A percentile compares a stretch with the other conserved stretches of the same genome.
Evolutionary conservation across 2,113 vertebrate species (phyloP).

Genomic region (Gymnobelideus leadbeateri): DNA sequence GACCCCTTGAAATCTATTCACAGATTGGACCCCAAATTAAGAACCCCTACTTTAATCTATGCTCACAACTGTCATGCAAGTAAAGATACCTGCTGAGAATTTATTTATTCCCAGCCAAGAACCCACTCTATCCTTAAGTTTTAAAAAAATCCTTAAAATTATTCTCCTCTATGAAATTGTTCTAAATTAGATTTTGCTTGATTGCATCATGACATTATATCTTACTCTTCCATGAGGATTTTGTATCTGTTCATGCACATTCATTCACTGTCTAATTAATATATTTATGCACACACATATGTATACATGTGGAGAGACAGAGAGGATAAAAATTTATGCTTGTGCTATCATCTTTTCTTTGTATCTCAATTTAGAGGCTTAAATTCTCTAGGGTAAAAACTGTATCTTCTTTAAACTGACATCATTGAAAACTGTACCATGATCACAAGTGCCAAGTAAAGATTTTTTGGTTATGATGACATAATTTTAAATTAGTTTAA

Average conservation of each 20-base stretch:
- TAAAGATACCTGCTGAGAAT: neutral
- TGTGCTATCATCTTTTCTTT: constrained; percentile 29
- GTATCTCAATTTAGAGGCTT: constrained; percentile 44
- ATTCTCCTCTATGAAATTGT: neutral
- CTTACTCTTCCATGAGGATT: constrained; percentile 24
- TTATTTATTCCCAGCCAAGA: neutral
- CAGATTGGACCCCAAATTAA: neutral
- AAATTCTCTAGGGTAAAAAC: constrained; percentile 42
- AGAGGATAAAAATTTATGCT: constrained; percentile 8
- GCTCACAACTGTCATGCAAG: neutral
- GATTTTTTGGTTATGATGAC: neutral
- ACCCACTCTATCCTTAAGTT: neutral
- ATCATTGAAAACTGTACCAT: neutral
- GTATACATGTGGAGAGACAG: neutral
- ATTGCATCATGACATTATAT: neutral
- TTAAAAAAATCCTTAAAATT: neutral
- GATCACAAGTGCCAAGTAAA: neutral
- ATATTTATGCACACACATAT: neutral
- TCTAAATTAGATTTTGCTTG: constrained; percentile 40
- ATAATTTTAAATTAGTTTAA: neutral
- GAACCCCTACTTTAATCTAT: neutral
- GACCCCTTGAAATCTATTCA: neutral
- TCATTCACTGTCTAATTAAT: constrained; percentile 48
- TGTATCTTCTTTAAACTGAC: constrained; percentile 31
- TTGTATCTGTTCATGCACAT: constrained; percentile 49